Percentiles rank a stretch among this genome's conserved stretches.
Evolutionary conservation across 2,888 invertebrate species (phyloP).

Genomic region (Drosophila neutralis): DNA sequence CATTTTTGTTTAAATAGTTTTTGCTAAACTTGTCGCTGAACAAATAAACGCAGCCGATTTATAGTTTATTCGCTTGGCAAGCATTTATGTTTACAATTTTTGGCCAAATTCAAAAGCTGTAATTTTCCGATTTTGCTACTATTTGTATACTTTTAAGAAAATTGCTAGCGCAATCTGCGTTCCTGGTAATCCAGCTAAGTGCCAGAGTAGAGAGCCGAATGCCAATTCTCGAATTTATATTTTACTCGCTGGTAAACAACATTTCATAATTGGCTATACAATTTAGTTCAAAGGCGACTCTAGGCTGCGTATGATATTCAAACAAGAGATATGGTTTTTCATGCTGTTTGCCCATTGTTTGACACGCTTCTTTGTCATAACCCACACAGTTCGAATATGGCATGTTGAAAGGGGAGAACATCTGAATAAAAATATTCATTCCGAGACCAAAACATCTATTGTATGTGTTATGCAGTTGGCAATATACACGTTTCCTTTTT

Average conservation of each 20-base stretch:
- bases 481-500: slow-evolving; percentile 9
- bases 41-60: slow-evolving; percentile 21
- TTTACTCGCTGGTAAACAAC: slow-evolving; percentile 63
- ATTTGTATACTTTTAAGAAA: slow-evolving; percentile 71
- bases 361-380: slow-evolving; percentile 27
- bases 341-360: slow-evolving; percentile 41
- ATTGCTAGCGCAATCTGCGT: slow-evolving; percentile 51
- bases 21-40: neutral
- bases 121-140: slow-evolving; percentile 30
- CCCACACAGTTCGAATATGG: slow-evolving; percentile 20
- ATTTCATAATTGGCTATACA: slow-evolving; percentile 53
- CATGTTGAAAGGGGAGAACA: slow-evolving; percentile 15
- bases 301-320: slow-evolving; percentile 25
- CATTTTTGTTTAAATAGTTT: neutral
- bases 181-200: slow-evolving; percentile 63
- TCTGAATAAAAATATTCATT: slow-evolving; percentile 22
- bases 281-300: slow-evolving; percentile 22
- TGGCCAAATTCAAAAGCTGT: slow-evolving; percentile 39
- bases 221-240: slow-evolving; percentile 50
- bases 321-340: slow-evolving; percentile 18
- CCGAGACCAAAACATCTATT: slow-evolving; percentile 6
- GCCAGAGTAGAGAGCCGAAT: slow-evolving; percentile 23
- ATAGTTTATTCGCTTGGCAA: slow-evolving; percentile 50
- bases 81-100: slow-evolving; percentile 68
- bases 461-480: slow-evolving; percentile 1